These are phyloP conservation scores for Pristionchus entomophagus DNA, from an alignment of 2,888 invertebrate species.

Conservation along the genomic window DNA sequence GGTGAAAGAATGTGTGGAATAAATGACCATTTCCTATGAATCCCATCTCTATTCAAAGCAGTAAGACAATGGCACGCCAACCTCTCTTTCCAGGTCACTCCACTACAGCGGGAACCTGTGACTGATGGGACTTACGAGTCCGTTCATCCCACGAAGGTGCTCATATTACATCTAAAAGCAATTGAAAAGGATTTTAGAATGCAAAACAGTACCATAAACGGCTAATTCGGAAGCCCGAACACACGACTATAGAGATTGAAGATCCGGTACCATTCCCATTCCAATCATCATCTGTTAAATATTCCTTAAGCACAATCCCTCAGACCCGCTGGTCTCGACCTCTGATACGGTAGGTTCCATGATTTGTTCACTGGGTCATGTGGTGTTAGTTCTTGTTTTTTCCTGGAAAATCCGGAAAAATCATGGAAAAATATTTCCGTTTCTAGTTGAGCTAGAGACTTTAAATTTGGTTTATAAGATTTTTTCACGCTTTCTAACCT, in stretches of 20 bases:
- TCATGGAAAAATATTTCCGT: too few relatives aligned
- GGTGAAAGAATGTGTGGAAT: too few relatives aligned
- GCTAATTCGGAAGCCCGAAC: neutral
- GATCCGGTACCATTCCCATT: neutral
- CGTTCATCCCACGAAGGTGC: neutral
- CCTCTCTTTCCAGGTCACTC: neutral
- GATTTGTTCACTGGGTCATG: neutral
- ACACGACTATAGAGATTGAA: neutral
- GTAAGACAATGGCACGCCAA: too few relatives aligned
- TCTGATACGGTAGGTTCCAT: neutral
- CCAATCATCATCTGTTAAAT: neutral
- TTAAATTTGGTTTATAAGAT: too few relatives aligned
- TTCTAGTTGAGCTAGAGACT: too few relatives aligned
- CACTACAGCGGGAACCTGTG: neutral
- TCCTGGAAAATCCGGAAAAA: too few relatives aligned
- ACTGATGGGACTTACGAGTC: neutral
- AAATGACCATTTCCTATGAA: too few relatives aligned
- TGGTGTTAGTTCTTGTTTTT: too few relatives aligned
- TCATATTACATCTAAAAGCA: neutral
- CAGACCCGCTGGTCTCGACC: neutral
- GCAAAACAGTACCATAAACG: neutral
- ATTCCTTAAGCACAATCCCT: neutral
- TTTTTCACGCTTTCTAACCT: too few relatives aligned
- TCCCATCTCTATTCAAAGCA: too few relatives aligned
- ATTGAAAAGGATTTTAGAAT: neutral